Evolutionary conservation across 92 coral and sea anemone genomes (phyloP).

Genomic region (Anthopleura xanthogrammica): DNA sequence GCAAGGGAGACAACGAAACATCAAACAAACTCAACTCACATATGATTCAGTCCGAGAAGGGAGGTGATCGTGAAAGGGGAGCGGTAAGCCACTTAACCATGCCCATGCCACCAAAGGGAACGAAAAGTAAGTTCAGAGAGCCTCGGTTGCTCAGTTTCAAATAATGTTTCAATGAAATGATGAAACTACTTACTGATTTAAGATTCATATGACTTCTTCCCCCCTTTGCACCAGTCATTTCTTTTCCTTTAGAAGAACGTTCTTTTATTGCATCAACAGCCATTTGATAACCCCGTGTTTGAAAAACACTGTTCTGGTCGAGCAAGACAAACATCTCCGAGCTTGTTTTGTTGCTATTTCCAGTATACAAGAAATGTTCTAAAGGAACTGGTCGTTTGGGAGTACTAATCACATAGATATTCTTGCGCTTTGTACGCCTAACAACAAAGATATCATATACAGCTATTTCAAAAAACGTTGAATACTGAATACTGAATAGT

Average conservation of each 20-base stretch:
- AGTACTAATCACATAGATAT: constrained; percentile 94
- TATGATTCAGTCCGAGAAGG: no score
- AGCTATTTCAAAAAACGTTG: no score
- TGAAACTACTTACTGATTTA: constrained; percentile 56
- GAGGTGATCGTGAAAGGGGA: no score
- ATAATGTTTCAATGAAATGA: no score
- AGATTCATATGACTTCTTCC: constrained; percentile 48
- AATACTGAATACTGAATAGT: no score
- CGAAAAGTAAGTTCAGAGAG: no score
- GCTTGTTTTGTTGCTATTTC: constrained; percentile 93
- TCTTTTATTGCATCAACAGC: constrained; percentile 89
- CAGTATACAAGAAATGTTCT: constrained; percentile 91
- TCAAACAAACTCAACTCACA: no score
- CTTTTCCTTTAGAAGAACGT: constrained; percentile 78
- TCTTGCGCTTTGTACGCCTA: constrained; percentile 88
- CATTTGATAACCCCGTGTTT: constrained; percentile 83
- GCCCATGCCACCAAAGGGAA: no score
- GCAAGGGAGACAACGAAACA: no score
- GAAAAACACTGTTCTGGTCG: constrained; percentile 68
- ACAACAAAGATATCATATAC: no score
- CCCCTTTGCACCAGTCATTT: constrained; percentile 82
- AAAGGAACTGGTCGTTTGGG: constrained; percentile 96
- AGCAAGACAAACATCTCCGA: constrained; percentile 85
- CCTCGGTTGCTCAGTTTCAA: no score
- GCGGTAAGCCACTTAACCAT: no score